phyloP scores from a whole-genome alignment of 2,888 invertebrate species.

The Desoria tigrina region DNA sequence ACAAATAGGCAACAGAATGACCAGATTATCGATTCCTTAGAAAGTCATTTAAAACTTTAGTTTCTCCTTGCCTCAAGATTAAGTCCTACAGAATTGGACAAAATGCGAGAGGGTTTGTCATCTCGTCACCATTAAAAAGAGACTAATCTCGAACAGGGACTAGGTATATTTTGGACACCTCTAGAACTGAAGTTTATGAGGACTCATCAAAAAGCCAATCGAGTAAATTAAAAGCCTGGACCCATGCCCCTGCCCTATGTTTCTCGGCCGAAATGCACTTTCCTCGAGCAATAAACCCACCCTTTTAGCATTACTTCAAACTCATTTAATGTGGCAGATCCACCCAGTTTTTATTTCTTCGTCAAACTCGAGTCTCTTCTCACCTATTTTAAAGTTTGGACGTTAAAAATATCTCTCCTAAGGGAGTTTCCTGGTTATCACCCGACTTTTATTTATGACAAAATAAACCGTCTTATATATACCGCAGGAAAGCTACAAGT shows the following conservation, averaged over 20 bases:
- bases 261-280: neutral
- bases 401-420: conserved; percentile 6
- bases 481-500: neutral
- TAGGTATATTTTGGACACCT: neutral
- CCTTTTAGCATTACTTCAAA: conserved; percentile 9
- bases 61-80: no score
- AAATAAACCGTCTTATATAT: neutral
- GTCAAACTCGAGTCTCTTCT: neutral
- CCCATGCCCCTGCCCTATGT: conserved; percentile 1
- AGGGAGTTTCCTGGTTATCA: conserved; percentile 8
- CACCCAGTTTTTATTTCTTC: conserved; percentile 19
- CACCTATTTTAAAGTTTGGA: conserved; percentile 16
- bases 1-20: no score
- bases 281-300: conserved; percentile 10
- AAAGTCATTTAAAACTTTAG: no score
- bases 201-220: conserved; percentile 10
- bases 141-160: conserved; percentile 9
- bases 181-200: conserved; percentile 7
- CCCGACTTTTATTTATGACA: conserved; percentile 4
- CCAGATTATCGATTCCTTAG: no score
- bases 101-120: no score
- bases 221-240: conserved; percentile 12
- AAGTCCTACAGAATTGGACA: no score
- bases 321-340: conserved; percentile 15
- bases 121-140: conserved; percentile 10